Evolutionary conservation across 53 echinoderm and acorn worm species (phyloP).

Genomic region (Pentamera pediparva): DNA sequence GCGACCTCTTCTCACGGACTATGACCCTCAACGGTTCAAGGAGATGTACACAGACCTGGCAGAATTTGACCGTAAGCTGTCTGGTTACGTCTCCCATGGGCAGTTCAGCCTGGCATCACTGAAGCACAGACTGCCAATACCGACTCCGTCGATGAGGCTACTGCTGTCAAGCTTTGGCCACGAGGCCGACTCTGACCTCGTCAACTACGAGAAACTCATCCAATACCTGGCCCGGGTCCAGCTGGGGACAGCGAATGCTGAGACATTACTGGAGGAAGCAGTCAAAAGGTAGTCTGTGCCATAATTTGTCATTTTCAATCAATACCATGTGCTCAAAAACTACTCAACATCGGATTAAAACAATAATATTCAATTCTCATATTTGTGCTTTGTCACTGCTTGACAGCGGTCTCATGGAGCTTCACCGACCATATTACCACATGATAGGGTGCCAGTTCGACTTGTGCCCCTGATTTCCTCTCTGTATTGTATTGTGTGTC

Average conservation of each 20-base stretch:
- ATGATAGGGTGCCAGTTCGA: too few relatives aligned
- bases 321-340: neutral
- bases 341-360: too few relatives aligned
- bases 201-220: conserved; percentile 94
- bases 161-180: conserved; percentile 86
- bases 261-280: conserved; percentile 76
- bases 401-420: too few relatives aligned
- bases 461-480: too few relatives aligned
- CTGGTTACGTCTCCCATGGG: conserved; percentile 71
- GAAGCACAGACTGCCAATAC: conserved; percentile 68
- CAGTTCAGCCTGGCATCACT: conserved; percentile 84
- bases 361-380: too few relatives aligned
- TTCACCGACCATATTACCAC: too few relatives aligned
- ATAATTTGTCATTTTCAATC: neutral
- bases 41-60: conserved; percentile 93
- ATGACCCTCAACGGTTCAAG: conserved; percentile 74
- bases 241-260: conserved; percentile 80
- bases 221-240: conserved; percentile 92
- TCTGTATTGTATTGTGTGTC: too few relatives aligned
- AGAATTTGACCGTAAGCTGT: conserved; percentile 74
- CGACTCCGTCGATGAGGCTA: conserved; percentile 56
- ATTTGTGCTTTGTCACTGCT: too few relatives aligned
- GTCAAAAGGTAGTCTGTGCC: conserved; percentile 63
- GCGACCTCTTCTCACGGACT: conserved; percentile 45
- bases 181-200: conserved; percentile 62